A percentile compares a stretch with the other conserved stretches of the same genome.
These are phyloP conservation scores for Plebejus melissa DNA, from an alignment of 2,888 invertebrate species.

Conservation along the genomic window DNA sequence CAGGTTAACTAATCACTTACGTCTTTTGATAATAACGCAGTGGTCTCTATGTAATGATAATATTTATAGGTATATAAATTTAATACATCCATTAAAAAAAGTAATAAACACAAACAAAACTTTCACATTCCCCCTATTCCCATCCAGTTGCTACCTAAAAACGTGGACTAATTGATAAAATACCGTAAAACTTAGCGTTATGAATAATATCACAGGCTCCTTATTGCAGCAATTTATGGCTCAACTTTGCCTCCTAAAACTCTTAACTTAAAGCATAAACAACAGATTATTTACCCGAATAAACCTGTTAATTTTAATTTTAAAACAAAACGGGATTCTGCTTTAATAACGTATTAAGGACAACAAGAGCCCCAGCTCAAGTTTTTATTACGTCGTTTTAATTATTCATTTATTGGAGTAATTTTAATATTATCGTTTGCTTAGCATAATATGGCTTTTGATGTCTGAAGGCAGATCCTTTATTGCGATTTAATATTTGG, in stretches of 20 bases:
- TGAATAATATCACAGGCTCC: conserved; percentile 72
- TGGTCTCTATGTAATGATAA: too few relatives aligned
- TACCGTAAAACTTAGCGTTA: conserved; percentile 66
- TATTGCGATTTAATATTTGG: not conserved
- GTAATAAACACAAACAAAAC: not conserved
- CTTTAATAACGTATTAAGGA: conserved; percentile 25
- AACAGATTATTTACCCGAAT: conserved; percentile 59
- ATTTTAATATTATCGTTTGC: not conserved
- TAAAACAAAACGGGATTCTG: conserved; percentile 26
- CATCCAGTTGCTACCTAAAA: not conserved
- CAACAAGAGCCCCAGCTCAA: conserved; percentile 11
- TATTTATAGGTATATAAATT: too few relatives aligned
- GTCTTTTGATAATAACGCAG: too few relatives aligned
- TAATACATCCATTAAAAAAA: too few relatives aligned
- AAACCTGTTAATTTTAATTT: conserved; percentile 56
- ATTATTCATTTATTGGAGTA: not conserved
- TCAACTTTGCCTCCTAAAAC: conserved; percentile 63
- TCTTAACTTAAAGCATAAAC: conserved; percentile 68
- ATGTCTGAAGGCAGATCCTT: not conserved
- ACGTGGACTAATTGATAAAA: conserved; percentile 15
- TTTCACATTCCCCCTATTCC: not conserved
- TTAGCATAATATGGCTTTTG: not conserved
- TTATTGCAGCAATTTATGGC: conserved; percentile 68
- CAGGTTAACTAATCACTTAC: too few relatives aligned
- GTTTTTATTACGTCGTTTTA: conserved; percentile 2